A percentile compares a stretch with the other conserved stretches of the same genome.
These are phyloP conservation scores for Callorhinus ursinus DNA, from an alignment of 2,113 vertebrate species.

Conservation along the genomic window DNA sequence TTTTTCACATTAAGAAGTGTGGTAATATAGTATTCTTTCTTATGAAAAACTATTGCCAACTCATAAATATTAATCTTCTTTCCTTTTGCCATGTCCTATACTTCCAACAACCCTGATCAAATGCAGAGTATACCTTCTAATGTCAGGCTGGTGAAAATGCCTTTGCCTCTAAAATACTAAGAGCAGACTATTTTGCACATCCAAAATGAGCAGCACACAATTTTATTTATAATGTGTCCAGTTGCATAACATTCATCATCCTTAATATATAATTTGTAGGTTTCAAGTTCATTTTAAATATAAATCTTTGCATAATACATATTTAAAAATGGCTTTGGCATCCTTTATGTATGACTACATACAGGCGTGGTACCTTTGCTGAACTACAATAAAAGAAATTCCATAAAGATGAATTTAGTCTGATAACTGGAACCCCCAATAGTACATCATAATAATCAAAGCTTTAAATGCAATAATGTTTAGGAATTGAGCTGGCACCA, in stretches of 20 bases:
- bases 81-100: slow-evolving; percentile 31
- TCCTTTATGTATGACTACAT: not conserved
- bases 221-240: slow-evolving; percentile 55
- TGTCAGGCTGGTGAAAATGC: slow-evolving; percentile 37
- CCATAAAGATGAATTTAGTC: slow-evolving; percentile 79
- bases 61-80: slow-evolving; percentile 73
- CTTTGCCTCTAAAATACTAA: slow-evolving; percentile 52
- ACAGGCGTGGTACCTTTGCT: slow-evolving; percentile 48
- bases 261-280: not conserved
- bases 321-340: not conserved
- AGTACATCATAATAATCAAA: slow-evolving; percentile 82
- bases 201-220: not conserved
- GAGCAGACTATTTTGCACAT: slow-evolving; percentile 26
- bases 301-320: not conserved
- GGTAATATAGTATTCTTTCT: slow-evolving; percentile 35
- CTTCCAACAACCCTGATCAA: slow-evolving; percentile 61
- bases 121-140: slow-evolving; percentile 27
- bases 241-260: not conserved
- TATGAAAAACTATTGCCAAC: slow-evolving; percentile 49
- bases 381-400: slow-evolving; percentile 68
- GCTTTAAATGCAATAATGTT: slow-evolving; percentile 82
- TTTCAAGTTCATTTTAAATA: slow-evolving; percentile 59
- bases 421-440: slow-evolving; percentile 69
- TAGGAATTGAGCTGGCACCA: slow-evolving; percentile 84
- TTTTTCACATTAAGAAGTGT: slow-evolving; percentile 32